Evolutionary conservation across 2,113 vertebrate species (phyloP), one percentile per base, ranked within the genome.

Genomic region (Eulemur rufifrons): DNA sequence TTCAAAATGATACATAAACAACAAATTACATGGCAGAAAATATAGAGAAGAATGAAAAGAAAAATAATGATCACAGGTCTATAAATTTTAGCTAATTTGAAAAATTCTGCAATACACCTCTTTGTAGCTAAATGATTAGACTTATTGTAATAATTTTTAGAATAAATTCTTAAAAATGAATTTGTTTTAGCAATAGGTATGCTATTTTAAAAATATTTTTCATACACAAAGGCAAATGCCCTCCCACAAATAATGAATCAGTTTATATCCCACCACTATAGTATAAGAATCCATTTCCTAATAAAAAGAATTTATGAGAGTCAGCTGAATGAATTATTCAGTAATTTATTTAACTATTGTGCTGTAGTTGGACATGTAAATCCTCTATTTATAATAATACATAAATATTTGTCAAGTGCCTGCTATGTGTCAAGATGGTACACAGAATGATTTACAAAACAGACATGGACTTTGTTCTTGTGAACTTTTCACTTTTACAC

Each of bases 121-220:
- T 93, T 45, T 76, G 14, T 47, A 74, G 25, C 3, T 56, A 73
- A 77, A 63, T 77, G 21, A 73, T 78, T 45, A 32, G 0, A 61
- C 18, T 27, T 54, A 14, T 39, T 73, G 8, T 20, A 63, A 81
- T 86, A 37, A 32, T 92, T 88, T 12, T 88, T 85, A 47, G 42
- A 37, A 34, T 68, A 56, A 95, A 94, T 76, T 94, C 20, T 56
- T 76, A 76, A 66, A 95, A 94, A 77, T 80, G 82, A 86, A 81
- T 5, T 61, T 82, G 21, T 34, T 86, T 77, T 37, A 73, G 45
- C 8, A 82, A 94, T 3, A 56, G 2, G 0, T 56, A 50, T 82
- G 54, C 13, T 6, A 47, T 85, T 86, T 73, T 64, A 11, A 21
- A 64, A 92, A 64, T 25, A 0, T n/a, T 89, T 39, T 89, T 42